Base-by-base conservation (phyloP, 2,888 invertebrate species). In the Tortrix viridana region DNA sequence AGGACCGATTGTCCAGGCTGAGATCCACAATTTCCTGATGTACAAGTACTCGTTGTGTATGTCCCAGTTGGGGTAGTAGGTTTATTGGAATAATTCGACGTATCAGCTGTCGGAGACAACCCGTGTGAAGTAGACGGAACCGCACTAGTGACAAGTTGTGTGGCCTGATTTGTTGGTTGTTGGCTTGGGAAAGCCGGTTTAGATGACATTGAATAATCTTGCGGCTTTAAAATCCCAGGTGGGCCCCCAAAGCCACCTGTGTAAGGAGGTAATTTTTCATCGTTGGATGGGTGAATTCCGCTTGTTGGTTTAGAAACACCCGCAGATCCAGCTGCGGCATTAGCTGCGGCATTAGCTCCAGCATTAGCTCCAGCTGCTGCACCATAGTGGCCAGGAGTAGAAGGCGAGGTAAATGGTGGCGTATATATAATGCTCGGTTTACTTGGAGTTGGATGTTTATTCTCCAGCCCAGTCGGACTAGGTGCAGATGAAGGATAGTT, bases 221-320 rank as follows among this genome's bases (percentile, higher is more conserved):
- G 76, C 3, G 86, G 86, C 65, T 81, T 83, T 60, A 87, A 70
- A 62, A 85, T 68, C 49, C 84, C 85, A 7, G 80, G 22, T 54
- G 81, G 74, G 26, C 79, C 85, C 60, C 84, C 84, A 64, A 85
- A 85, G 19, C 81, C 78, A 57, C 78, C 80, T 16, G 71, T 71
- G 60, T 85, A 84, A 7, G 68, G n/a, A 32, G 77, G 72, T 52
- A 19, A 58, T 43, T 79, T 76, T 18, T 75, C 52, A 60, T 67
- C 69, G 37, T 53, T 55, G 6, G 74, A 69, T 41, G 63, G 74
- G 43, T 63, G 57, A 19, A n/a, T 26, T 6, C 52, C 49, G 66
- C 50, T 62, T 38, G 55, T 55, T 52, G 68, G 66, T 54, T 69
- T 67, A 5, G 61, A 26, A 26, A 41, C 23, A 46, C 59, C 60